A percentile compares a stretch with the other conserved stretches of the same genome.
phyloP scores from a whole-genome alignment of 2,797 vertebrate genomes.

The Lepus townsendii region DNA sequence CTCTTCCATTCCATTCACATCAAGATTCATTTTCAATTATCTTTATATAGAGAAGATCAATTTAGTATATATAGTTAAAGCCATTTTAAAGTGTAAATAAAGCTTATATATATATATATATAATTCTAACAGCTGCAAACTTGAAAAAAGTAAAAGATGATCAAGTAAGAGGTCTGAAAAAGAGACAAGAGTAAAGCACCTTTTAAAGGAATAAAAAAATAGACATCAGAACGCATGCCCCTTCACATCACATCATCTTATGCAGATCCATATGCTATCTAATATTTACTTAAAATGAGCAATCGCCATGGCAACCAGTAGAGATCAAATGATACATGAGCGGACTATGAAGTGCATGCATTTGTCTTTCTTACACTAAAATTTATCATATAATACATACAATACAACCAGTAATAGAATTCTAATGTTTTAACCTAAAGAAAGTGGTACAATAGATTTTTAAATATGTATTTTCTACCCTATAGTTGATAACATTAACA shows the following conservation, averaged over 20 bases:
- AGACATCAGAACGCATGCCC: neutral
- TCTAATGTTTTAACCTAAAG: conserved; percentile 73
- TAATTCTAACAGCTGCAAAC: neutral
- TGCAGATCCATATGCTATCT: conserved; percentile 22
- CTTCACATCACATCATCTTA: conserved; percentile 45
- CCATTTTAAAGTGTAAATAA: conserved; percentile 14
- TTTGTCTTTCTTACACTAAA: conserved; percentile 75
- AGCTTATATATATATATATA: neutral
- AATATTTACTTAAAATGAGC: conserved; percentile 72
- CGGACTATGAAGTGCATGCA: conserved; percentile 63
- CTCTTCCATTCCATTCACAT: no score
- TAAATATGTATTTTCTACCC: conserved; percentile 45
- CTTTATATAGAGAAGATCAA: no score
- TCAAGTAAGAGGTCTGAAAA: neutral
- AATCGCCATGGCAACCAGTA: conserved; percentile 73
- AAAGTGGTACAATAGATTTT: conserved; percentile 65
- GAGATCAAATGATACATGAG: conserved; percentile 76
- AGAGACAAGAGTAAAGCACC: neutral
- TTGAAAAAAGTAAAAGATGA: conserved; percentile 3
- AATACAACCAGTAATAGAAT: neutral
- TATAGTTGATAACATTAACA: neutral
- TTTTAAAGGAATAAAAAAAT: conserved; percentile 33
- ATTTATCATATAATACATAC: conserved; percentile 58
- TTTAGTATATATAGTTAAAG: neutral
- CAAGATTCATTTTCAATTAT: no score